These are phyloP conservation scores for Tineola bisselliella DNA, from an alignment of 2,888 invertebrate species.

Conservation along the genomic window DNA sequence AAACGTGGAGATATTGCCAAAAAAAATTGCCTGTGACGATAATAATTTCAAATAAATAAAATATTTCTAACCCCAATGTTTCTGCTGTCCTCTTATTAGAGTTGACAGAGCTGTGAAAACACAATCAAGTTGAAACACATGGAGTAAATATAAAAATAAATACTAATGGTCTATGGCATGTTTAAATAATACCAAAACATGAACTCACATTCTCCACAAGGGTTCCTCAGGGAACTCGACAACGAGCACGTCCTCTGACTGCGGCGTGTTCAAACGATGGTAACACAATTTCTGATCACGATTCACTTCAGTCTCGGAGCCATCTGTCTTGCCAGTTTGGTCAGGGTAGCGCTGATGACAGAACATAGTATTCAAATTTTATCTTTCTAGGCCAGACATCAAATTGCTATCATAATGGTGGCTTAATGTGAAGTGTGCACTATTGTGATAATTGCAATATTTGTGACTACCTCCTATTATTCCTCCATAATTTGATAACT, in stretches of 20 bases:
- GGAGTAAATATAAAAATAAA: background rate
- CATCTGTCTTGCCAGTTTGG: slow-evolving; percentile 85
- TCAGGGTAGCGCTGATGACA: slow-evolving; percentile 78
- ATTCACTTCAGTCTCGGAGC: slow-evolving; percentile 88
- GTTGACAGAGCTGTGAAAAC: background rate
- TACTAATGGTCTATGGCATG: background rate
- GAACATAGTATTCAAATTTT: background rate
- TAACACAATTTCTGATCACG: slow-evolving; percentile 94
- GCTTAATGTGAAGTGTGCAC: too few relatives aligned
- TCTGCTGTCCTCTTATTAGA: background rate
- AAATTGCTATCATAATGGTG: too few relatives aligned
- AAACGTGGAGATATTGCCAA: too few relatives aligned
- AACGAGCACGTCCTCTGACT: slow-evolving; percentile 85
- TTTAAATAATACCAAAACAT: background rate
- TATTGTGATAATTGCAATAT: too few relatives aligned
- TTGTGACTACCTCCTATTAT: too few relatives aligned
- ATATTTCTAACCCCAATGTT: background rate
- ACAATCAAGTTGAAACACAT: background rate
- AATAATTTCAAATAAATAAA: background rate
- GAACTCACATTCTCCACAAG: slow-evolving; percentile 85
- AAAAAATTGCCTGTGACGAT: too few relatives aligned
- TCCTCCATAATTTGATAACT: too few relatives aligned
- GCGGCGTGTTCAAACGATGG: slow-evolving; percentile 87
- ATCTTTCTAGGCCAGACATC: too few relatives aligned
- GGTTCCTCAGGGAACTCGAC: slow-evolving; percentile 93